phyloP scores from a whole-genome alignment of 2,113 vertebrate species.

The Triplophysa dalaica region DNA sequence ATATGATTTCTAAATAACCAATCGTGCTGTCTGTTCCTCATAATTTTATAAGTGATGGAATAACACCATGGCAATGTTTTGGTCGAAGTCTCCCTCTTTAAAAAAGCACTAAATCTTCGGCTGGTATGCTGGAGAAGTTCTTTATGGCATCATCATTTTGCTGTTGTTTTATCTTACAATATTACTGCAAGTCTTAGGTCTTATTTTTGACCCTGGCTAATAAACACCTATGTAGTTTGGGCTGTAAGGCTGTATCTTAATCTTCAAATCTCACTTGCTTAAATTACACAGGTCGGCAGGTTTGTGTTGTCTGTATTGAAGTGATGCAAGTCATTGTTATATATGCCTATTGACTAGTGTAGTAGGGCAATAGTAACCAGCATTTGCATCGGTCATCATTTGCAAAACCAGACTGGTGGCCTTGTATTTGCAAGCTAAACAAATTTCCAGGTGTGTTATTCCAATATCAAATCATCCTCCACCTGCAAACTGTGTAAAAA shows the following conservation, averaged over 20 bases:
- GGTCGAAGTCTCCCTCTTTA: slow-evolving; percentile 18
- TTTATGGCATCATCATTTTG: not conserved
- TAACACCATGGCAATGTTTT: slow-evolving; percentile 16
- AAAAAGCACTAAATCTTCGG: not conserved
- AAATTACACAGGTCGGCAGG: not conserved
- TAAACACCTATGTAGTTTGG: not conserved
- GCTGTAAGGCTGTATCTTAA: not conserved
- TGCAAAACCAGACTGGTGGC: slow-evolving; percentile 23
- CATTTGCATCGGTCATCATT: slow-evolving; percentile 45
- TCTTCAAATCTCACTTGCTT: not conserved
- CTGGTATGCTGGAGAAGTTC: not conserved
- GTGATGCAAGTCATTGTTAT: not conserved
- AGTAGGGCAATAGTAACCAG: slow-evolving; percentile 16
- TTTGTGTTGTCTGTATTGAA: not conserved
- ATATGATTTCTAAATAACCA: not conserved
- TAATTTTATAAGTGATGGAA: not conserved
- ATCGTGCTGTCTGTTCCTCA: not conserved
- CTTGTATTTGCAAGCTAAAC: slow-evolving; percentile 51
- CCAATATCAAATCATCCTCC: slow-evolving; percentile 5
- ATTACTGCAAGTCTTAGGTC: not conserved
- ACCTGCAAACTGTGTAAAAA: slow-evolving; percentile 44
- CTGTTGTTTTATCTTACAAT: not conserved
- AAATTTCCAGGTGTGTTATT: slow-evolving; percentile 45
- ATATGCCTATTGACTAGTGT: not conserved
- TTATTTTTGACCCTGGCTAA: not conserved